A percentile compares a stretch with the other conserved stretches of the same genome.
These are phyloP conservation scores for Channa maculata DNA, from an alignment of 2,113 vertebrate genomes.

Conservation along the genomic window DNA sequence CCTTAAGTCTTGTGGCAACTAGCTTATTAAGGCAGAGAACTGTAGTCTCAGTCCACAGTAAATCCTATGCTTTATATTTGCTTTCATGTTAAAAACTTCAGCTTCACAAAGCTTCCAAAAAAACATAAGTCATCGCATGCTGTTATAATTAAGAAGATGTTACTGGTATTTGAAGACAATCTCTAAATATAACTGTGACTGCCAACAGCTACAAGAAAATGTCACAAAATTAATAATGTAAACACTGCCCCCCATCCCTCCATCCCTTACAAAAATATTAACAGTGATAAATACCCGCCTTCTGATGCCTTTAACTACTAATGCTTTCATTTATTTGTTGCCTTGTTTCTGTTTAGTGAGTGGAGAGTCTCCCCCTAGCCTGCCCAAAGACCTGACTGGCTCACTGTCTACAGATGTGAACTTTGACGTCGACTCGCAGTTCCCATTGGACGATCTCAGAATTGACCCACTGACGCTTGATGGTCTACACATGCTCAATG, in stretches of 20 bases:
- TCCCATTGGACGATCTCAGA: slow-evolving; percentile 97
- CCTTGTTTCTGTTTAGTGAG: slow-evolving; percentile 84
- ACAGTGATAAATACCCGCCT: neutral
- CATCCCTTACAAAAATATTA: neutral
- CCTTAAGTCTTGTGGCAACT: slow-evolving; percentile 3
- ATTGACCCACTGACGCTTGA: slow-evolving; percentile 97
- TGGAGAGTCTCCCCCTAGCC: slow-evolving; percentile 94
- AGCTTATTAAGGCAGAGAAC: neutral
- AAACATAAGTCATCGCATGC: neutral
- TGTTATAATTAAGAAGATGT: neutral
- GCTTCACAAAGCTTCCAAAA: no score
- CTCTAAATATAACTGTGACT: neutral
- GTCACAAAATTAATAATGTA: no score
- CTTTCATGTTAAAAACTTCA: neutral
- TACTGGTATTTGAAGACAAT: neutral
- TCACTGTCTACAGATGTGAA: slow-evolving; percentile 91
- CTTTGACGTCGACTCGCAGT: slow-evolving; percentile 95
- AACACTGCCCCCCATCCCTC: no score
- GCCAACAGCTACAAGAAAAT: no score
- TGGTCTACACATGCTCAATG: slow-evolving; percentile 98
- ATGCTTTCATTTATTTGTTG: neutral
- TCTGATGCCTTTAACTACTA: neutral
- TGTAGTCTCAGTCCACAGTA: neutral
- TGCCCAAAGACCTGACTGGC: slow-evolving; percentile 93
- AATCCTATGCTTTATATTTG: neutral